Conservation (phyloP, 1,140 invertebrate genomes). For the Drosophila malerkotliana region DNA sequence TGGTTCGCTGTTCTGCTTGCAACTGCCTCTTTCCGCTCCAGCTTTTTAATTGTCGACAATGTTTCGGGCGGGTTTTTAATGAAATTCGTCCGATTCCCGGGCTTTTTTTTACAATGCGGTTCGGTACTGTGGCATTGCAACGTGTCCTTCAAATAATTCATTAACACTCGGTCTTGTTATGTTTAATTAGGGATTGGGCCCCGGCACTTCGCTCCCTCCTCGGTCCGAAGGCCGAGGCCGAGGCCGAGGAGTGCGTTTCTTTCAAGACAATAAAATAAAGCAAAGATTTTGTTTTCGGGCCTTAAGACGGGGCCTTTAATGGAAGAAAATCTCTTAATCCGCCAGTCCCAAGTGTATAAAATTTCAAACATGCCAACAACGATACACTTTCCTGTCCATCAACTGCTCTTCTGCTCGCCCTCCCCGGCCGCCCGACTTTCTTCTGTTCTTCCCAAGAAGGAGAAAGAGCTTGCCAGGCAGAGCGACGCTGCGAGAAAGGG, state of each 20-base stretch:
- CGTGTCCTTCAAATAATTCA: conserved; percentile 82
- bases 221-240: background rate
- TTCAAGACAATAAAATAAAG: conserved; percentile 24
- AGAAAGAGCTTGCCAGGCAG: background rate
- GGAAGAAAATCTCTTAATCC: conserved; percentile 72
- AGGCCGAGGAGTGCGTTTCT: background rate
- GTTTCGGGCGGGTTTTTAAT: conserved; percentile 80
- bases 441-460: conserved; percentile 56
- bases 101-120: conserved; percentile 35
- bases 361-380: conserved; percentile 79
- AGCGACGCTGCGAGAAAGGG: background rate
- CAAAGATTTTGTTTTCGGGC: conserved; percentile 4
- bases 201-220: background rate
- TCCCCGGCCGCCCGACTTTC: conserved; percentile 17
- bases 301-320: conserved; percentile 41
- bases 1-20: conserved; percentile 1
- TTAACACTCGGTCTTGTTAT: conserved; percentile 82
- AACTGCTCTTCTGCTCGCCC: conserved; percentile 20
- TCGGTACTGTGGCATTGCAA: conserved; percentile 61
- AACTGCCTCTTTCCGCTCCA: conserved; percentile 46
- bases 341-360: conserved; percentile 74
- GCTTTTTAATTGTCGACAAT: conserved; percentile 79
- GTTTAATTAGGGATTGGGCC: conserved; percentile 65
- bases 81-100: conserved; percentile 66
- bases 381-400: conserved; percentile 80